Percentiles rank a stretch among this genome's conserved stretches.
Evolutionary conservation across 2,888 invertebrate genomes (phyloP).

Genomic region (Coenonympha arcania): DNA sequence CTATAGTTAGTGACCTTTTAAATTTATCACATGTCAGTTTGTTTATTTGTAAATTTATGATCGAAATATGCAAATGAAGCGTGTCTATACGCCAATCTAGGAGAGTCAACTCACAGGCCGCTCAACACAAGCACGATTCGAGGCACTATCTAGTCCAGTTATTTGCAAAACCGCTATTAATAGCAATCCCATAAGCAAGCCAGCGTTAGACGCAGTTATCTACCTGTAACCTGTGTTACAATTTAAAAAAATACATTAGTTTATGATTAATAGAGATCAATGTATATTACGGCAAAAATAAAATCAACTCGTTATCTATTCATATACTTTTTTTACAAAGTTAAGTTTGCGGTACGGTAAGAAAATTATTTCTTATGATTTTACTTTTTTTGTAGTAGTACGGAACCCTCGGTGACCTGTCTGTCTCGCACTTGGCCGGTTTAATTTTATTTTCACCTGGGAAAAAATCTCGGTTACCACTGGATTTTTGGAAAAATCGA

Average conservation of each 20-base stretch:
- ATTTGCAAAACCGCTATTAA: conserved; percentile 70
- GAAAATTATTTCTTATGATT: too few relatives aligned
- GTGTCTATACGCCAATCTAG: conserved; percentile 36
- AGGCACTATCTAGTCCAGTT: conserved; percentile 65
- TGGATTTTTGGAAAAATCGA: too few relatives aligned
- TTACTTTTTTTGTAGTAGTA: too few relatives aligned
- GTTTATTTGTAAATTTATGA: conserved; percentile 15
- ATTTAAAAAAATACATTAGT: conserved; percentile 11
- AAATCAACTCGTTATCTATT: too few relatives aligned
- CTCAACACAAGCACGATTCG: conserved; percentile 49
- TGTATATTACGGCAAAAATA: too few relatives aligned
- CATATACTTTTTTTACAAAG: too few relatives aligned
- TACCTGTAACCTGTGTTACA: conserved; percentile 16
- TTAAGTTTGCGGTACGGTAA: too few relatives aligned
- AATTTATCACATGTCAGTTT: conserved; percentile 12
- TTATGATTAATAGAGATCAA: too few relatives aligned
- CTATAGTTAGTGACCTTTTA: conserved; percentile 11
- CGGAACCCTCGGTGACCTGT: too few relatives aligned
- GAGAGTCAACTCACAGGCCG: conserved; percentile 49
- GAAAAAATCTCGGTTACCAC: too few relatives aligned
- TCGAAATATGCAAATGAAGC: conserved; percentile 21
- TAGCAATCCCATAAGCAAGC: conserved; percentile 58
- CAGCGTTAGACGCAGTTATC: conserved; percentile 39
- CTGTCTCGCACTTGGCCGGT: too few relatives aligned
- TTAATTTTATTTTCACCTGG: too few relatives aligned